Percentiles rank a stretch among this genome's conserved stretches.
These are phyloP conservation scores for Netelia inedita DNA, from an alignment of 2,888 invertebrate species.

Conservation along the genomic window DNA sequence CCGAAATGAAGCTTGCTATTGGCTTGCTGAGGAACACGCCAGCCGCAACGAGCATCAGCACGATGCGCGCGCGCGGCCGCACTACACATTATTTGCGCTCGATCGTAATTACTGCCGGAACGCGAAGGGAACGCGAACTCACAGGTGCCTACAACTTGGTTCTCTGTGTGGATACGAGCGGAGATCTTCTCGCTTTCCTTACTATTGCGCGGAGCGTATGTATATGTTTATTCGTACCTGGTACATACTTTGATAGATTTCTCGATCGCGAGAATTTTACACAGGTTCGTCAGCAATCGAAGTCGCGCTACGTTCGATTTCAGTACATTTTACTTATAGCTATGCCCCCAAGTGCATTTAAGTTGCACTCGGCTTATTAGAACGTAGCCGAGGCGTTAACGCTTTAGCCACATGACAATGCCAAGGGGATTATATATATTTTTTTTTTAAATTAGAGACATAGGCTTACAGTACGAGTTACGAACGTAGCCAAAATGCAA, in stretches of 20 bases:
- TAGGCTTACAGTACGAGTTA: background rate
- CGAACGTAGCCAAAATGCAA: background rate
- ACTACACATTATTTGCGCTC: constrained; percentile 56
- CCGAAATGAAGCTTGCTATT: constrained; percentile 63
- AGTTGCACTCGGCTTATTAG: constrained; percentile 30
- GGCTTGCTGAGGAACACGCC: constrained; percentile 69
- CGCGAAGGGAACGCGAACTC: constrained; percentile 37
- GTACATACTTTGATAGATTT: background rate
- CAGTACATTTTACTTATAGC: constrained; percentile 49
- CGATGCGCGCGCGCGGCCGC: constrained; percentile 62
- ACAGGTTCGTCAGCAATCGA: background rate
- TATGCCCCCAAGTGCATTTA: constrained; percentile 5
- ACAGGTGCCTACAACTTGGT: constrained; percentile 61
- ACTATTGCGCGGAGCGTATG: background rate
- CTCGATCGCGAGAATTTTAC: constrained; percentile 13
- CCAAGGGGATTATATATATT: background rate
- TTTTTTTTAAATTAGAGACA: background rate
- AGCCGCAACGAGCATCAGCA: constrained; percentile 63
- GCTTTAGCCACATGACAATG: background rate
- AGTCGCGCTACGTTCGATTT: background rate
- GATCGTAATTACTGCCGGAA: constrained; percentile 59
- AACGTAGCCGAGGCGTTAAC: constrained; percentile 27
- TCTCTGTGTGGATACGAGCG: constrained; percentile 15
- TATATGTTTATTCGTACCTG: background rate
- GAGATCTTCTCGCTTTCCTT: constrained; percentile 37